Conservation (phyloP, 2,888 invertebrate species). For the Alsophila aescularia region DNA sequence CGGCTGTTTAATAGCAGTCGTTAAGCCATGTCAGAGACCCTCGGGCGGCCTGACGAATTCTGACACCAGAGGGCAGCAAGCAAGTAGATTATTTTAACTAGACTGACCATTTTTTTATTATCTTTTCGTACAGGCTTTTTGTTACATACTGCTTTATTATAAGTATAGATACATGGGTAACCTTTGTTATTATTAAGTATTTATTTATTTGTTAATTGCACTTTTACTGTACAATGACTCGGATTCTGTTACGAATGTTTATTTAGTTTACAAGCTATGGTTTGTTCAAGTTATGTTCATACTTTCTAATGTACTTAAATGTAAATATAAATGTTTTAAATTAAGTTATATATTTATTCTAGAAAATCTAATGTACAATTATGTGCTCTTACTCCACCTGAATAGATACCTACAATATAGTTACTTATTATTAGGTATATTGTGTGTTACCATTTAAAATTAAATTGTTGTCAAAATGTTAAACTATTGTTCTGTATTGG, state of each 20-base stretch:
- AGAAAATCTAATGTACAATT: constrained; percentile 41
- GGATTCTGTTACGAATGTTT: background rate
- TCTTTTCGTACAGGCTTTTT: no score
- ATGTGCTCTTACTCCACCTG: constrained; percentile 38
- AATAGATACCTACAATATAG: constrained; percentile 41
- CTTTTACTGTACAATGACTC: background rate
- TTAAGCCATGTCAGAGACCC: no score
- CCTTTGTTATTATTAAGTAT: background rate
- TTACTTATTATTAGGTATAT: constrained; percentile 53
- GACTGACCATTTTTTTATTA: no score
- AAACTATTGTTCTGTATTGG: constrained; percentile 45
- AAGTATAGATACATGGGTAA: background rate
- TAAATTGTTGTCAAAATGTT: constrained; percentile 55
- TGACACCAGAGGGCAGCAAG: no score
- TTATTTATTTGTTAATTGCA: background rate
- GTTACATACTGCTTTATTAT: no score
- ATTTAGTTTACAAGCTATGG: constrained; percentile 3
- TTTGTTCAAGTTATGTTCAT: no score
- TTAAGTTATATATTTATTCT: constrained; percentile 19
- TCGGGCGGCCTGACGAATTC: no score
- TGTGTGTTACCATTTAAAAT: constrained; percentile 62
- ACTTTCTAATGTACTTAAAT: background rate
- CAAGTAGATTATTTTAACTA: no score
- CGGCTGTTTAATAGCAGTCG: no score
- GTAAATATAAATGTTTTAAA: constrained; percentile 13